Percentiles rank a stretch among this genome's conserved stretches.
These are phyloP conservation scores for Neodon shergylaensis DNA, from an alignment of 2,113 vertebrate genomes.

Conservation along the genomic window DNA sequence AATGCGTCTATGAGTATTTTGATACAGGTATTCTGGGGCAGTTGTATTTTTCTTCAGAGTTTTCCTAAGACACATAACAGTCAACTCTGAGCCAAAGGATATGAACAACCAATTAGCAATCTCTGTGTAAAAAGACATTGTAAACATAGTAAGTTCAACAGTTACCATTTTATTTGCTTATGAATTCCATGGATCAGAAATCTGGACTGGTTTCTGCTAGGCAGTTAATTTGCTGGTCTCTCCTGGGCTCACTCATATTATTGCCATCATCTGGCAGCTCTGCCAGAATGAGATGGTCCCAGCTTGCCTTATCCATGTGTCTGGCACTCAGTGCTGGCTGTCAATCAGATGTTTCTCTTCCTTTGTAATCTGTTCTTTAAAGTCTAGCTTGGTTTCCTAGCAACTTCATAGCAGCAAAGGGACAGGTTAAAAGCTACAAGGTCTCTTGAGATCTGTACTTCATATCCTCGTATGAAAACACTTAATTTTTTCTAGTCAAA, in stretches of 20 bases:
- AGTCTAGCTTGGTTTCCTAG: neutral
- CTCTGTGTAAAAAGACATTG: constrained; percentile 19
- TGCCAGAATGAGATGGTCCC: neutral
- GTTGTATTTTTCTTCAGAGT: constrained; percentile 34
- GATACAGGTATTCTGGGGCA: neutral
- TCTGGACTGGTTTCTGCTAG: constrained; percentile 6
- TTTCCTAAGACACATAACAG: constrained; percentile 30
- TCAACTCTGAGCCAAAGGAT: constrained; percentile 20
- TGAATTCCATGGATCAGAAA: constrained; percentile 10
- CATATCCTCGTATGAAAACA: neutral
- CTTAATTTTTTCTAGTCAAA: neutral
- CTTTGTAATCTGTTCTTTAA: neutral
- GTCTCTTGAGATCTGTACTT: neutral
- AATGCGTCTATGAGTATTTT: neutral
- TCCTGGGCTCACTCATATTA: neutral
- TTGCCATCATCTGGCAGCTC: neutral
- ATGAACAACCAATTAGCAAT: neutral
- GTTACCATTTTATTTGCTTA: constrained; percentile 50
- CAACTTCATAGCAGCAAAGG: neutral
- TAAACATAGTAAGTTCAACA: constrained; percentile 4
- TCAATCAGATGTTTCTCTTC: neutral
- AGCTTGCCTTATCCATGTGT: neutral
- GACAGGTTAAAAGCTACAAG: neutral
- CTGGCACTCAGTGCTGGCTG: neutral
- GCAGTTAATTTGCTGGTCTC: neutral